Evolutionary conservation across 2,888 invertebrate genomes (phyloP).

Genomic region (Melanotus villosus): DNA sequence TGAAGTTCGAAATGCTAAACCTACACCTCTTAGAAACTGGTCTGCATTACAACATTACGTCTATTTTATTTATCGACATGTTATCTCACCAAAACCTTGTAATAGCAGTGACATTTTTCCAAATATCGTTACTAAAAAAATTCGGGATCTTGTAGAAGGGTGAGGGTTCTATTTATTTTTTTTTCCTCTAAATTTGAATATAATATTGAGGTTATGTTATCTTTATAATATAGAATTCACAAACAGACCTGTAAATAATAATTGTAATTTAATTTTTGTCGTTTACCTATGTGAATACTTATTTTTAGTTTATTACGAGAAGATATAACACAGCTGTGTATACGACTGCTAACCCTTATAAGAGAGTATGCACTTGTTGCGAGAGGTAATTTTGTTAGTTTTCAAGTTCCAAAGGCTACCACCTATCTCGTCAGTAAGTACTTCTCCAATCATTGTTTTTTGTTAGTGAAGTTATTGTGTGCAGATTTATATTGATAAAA

Average conservation of each 20-base stretch:
- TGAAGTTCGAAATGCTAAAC: conserved; percentile 50
- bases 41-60: conserved; percentile 63
- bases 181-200: no score
- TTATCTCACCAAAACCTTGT: conserved; percentile 60
- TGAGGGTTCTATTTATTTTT: conserved; percentile 34
- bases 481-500: no score
- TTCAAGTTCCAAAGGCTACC: conserved; percentile 43
- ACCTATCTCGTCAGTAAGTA: conserved; percentile 55
- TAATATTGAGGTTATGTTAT: not conserved
- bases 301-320: conserved; percentile 60
- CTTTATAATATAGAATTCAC: no score
- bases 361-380: conserved; percentile 77
- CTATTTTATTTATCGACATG: conserved; percentile 63
- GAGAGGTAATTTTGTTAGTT: conserved; percentile 67
- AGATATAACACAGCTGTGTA: conserved; percentile 71
- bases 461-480: no score
- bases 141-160: conserved; percentile 61
- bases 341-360: conserved; percentile 75
- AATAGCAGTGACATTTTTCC: conserved; percentile 58
- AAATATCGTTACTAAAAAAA: conserved; percentile 59
- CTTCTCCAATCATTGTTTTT: not conserved
- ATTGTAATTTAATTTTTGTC: no score
- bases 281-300: no score
- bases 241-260: no score
- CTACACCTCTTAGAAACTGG: conserved; percentile 57